Evolutionary conservation across 1,140 invertebrate genomes (phyloP), one percentile per base, ranked within the genome.

Genomic region (Drosophila triauraria): DNA sequence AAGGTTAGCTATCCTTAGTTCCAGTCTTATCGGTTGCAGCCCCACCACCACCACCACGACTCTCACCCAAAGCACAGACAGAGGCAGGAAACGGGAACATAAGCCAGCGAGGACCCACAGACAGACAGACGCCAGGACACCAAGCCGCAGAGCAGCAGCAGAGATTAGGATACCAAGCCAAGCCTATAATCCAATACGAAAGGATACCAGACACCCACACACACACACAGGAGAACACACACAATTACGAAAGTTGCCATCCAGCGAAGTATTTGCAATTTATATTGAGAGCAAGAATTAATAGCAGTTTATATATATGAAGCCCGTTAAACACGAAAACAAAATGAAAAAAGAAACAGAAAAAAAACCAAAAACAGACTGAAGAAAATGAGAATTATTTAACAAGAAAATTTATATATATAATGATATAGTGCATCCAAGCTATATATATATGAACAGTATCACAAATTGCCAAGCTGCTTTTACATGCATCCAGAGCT

Each of bases 221-320:
- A 13, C 27, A 44, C 56, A 53, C 27, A 71, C 53, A 71, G 25
- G 23, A 12, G 50, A 38, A 56, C 53, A 70, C 40, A 72, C 65
- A 83, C 67, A 90, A 90, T 90, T 90, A 90, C 81, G 68, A 90
- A 85, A 90, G 63, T 90, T 90, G 85, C 85, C 85, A 90, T 90
- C 86, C 85, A 90, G 86, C 86, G 81, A 87, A 80, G 46, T 78
- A 86, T 90, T 86, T 90, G 85, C 85, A 82, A 91, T 70, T 78
- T 63, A 79, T 80, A 90, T 78, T 78, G 50, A 83, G 59, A 82
- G 76, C 77, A 74, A 69, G 63, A 82, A 60, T 72, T 74, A 72
- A 60, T 72, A 74, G 70, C 70, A 48, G 69, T 74, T 74, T 74
- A 72, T 74, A 38, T 54, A 54, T 38, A 72, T 72, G 17, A 72